Base-by-base conservation (phyloP, 2,113 vertebrate genomes). In the Entelurus aequoreus region DNA sequence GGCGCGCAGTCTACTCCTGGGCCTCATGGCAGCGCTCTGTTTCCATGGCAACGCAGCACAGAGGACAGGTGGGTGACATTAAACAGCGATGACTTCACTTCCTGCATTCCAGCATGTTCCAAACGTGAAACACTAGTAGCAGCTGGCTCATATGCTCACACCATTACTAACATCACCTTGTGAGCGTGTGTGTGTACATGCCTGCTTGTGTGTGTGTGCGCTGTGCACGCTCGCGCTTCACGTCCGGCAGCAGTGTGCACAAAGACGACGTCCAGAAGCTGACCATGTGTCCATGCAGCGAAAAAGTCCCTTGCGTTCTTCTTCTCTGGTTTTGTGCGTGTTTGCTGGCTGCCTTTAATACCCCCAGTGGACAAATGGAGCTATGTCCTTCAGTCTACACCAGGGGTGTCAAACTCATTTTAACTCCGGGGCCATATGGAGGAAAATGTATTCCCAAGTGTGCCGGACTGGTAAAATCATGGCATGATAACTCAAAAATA, bases 51-150 rank as follows among this genome's bases (percentile, higher is more conserved):
- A 46, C 63, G 1, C 13, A 0, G 71, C 84, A 51, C 68, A 85
- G 42, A 62, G 0, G 15, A 85, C 77, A 86, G 84, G 86, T 88
- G 82, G 63, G 84, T 77, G 8, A 58, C 48, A 74, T 83, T 75
- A 75, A 2, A 2, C 28, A 16, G 48, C 49, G 5, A 16, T 68
- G 72, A 69, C 48, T 19, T 53, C 1, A 76, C 54, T 60, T 71
- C 69, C 66, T 65, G 70, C 51, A 60, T 69, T 40, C 54, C 66
- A 59, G 47, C 50, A 60, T 47, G 40, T 40, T 48, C 6, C 5
- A 21, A 37, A 59, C 37, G 28, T 47, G 3, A 19, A 19, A 19
- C 50, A 52, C 21, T 28, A 12, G n/a, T 57, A 10, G 56, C 55
- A 19, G 11, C 9, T 12, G 11, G 10, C 38, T 21, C 55, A 44